Evolutionary conservation across 2,888 invertebrate species (phyloP), one percentile per base, ranked within the genome.

Genomic region (Melitaea athalia): DNA sequence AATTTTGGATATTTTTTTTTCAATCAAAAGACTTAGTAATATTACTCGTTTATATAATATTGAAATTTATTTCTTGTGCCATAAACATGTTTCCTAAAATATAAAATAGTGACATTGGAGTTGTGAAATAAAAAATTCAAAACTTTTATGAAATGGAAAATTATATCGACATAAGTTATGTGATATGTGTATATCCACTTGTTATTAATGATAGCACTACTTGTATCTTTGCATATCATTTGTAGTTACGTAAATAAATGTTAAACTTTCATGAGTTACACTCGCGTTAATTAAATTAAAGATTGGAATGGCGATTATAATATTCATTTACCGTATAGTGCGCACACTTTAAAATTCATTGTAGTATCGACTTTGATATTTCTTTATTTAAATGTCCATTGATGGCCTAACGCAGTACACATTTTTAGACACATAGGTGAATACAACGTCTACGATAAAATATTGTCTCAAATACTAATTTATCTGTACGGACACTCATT

Each of bases 171-270:
- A 91, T 92, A 92, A 92, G 85, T 84, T 88, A 81, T 92, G 92
- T 92, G 92, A 92, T 92, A 91, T 92, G 91, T 88, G 87, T 87
- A 84, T 89, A 89, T 82, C 85, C 89, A 89, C 91, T 91, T 89
- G 91, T 92, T 91, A 91, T 87, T 81, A 83, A 80, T 81, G 83
- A 84, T 88, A 90, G 91, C 90, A 92, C 91, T 83, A 88, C 85
- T 84, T 89, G 85, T 89, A 90, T 82, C 76, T 80, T 87, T 90
- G 92, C 92, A 92, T 92, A 92, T 92, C 92, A 92, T 82, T 63
- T 68, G 62, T 73, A 73, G 72, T 47, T 69, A 69, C 73, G 68
- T 73, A 70, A 68, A 49, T 57, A 49, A 63, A 45, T 67, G 55
- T 59, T 67, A 60, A 57, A 57, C 8, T 42, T 57, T 7, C 42